phyloP scores from a whole-genome alignment of 2,113 vertebrate species.

The Pavo muticus region DNA sequence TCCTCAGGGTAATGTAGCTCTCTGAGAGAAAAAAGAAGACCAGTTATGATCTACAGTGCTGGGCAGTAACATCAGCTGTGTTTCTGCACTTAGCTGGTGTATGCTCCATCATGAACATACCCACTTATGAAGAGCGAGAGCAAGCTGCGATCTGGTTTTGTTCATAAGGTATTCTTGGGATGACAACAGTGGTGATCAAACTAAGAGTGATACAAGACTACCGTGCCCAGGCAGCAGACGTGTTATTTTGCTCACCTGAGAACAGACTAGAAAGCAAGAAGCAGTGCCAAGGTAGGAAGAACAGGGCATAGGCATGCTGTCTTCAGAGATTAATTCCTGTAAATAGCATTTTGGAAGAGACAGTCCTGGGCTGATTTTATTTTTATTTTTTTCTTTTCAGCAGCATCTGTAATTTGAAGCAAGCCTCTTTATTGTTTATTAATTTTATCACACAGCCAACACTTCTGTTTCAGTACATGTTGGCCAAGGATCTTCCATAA shows the following conservation, averaged over 20 bases:
- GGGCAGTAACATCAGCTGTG: not conserved
- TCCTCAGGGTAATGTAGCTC: not conserved
- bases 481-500: not conserved
- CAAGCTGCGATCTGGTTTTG: not conserved
- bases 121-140: not conserved
- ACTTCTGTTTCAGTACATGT: not conserved
- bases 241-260: not conserved
- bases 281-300: not conserved
- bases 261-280: not conserved
- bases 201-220: not conserved
- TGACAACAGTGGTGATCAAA: not conserved
- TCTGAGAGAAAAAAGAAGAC: not conserved
- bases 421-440: not conserved
- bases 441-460: not conserved
- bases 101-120: accelerated
- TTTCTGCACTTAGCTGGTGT: not conserved
- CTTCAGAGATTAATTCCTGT: not conserved
- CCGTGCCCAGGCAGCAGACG: not conserved
- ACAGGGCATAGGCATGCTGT: not conserved
- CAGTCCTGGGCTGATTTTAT: not conserved
- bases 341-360: not conserved
- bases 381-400: not conserved
- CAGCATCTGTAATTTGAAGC: not conserved
- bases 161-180: not conserved
- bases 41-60: not conserved